Evolutionary conservation across 2,797 vertebrate species (phyloP), one percentile per base, ranked within the genome.

Genomic region (Tragelaphus eurycerus): DNA sequence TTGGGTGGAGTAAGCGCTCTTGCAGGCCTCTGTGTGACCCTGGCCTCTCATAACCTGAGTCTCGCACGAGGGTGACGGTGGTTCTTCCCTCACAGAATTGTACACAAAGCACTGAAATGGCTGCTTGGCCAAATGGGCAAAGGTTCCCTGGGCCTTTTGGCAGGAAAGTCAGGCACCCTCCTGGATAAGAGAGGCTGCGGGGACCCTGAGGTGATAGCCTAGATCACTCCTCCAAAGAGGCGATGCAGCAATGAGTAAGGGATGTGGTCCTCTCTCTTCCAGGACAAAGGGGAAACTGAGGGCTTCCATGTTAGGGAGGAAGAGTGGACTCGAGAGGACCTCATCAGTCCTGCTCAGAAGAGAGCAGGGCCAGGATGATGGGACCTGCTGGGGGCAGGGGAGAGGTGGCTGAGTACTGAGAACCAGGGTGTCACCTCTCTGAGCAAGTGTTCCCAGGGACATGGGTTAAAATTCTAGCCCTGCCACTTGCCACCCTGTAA

Each of bases 191-290:
- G 43, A 12, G n/a, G 29, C 74, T 83, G 62, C 54, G 17, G 92
- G 11, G 67, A 21, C 12, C 50, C 6, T 11, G 14, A 29, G 43
- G 27, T 1, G 2, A 13, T 0, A 1, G 19, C 31, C 60, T 1
- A 0, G 1, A 4, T 15, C 14, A 4, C 7, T 29, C 13, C 31
- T 21, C 57, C 8, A 10, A 50, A 29, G 50, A 29, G 55, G 4
- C 7, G 4, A 67, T 0, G 5, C 0, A 6, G 16, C 48, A 10
- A 0, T 11, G 16, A 12, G 59, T 52, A 54, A 54, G 9, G 23
- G 29, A 15, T 1, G 3, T 6, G 1, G 0, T 19, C 16, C 52
- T 60, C n/a, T 50, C 31, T 3, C 11, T 60, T 79, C 19, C 11
- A 21, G 48, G 57, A 11, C 17, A 67, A 43, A 52, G 21, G 13